These are phyloP conservation scores for Puntigrus tetrazona DNA, from an alignment of 2,113 vertebrate species.

Conservation along the genomic window DNA sequence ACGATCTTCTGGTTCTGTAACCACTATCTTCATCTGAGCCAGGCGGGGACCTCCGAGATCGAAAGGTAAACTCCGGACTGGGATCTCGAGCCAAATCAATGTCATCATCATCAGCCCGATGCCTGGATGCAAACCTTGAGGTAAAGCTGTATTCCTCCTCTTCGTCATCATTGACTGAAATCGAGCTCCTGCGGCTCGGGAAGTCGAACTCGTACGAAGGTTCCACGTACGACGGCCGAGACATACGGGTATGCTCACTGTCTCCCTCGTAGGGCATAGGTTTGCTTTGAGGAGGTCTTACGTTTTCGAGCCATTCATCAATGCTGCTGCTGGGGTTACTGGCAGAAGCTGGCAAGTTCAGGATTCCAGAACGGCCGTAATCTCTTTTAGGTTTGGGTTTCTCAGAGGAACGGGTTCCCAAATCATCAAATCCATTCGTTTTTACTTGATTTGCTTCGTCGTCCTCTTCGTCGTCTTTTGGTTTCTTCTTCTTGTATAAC, in stretches of 20 bases:
- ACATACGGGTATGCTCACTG: constrained; percentile 66
- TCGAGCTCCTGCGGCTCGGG: constrained; percentile 73
- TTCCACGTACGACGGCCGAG: constrained; percentile 67
- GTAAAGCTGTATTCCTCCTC: constrained; percentile 66
- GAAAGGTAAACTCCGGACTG: constrained; percentile 70
- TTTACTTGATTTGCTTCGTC: constrained; percentile 41
- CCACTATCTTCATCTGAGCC: constrained; percentile 63
- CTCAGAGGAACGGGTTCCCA: constrained; percentile 18
- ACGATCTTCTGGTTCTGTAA: constrained; percentile 61
- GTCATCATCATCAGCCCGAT: constrained; percentile 66
- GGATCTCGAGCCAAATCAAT: constrained; percentile 63
- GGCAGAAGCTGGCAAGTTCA: constrained; percentile 67
- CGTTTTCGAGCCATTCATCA: constrained; percentile 83
- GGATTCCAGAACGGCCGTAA: constrained; percentile 66
- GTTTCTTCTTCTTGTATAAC: constrained; percentile 92
- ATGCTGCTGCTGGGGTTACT: constrained; percentile 73
- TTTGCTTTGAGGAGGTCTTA: constrained; percentile 76
- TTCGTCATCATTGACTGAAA: constrained; percentile 65
- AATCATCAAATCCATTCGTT: constrained; percentile 60
- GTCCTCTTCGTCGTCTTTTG: constrained; percentile 74
- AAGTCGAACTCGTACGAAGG: constrained; percentile 80
- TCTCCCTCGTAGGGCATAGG: constrained; percentile 63
- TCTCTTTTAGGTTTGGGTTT: constrained; percentile 61
- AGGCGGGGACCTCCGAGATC: constrained; percentile 64
- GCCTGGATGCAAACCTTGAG: constrained; percentile 75